Conservation (phyloP, 2,797 vertebrate genomes). For the Anabacerthia variegaticeps region DNA sequence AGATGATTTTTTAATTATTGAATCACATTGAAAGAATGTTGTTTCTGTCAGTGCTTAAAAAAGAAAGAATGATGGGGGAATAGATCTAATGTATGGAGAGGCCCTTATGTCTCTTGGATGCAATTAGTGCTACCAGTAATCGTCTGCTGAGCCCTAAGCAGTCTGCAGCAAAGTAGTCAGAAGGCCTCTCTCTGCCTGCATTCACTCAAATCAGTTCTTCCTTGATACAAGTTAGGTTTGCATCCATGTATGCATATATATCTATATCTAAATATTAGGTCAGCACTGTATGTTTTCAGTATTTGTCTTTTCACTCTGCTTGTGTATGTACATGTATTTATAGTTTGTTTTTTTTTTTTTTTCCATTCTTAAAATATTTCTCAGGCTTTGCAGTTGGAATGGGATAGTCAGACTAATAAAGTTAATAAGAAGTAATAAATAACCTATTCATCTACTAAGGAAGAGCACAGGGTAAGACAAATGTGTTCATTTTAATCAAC, state of each 20-base stretch:
- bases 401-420: background rate
- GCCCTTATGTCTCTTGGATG: background rate
- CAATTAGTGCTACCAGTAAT: background rate
- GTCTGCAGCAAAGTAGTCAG: background rate
- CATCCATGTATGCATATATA: background rate
- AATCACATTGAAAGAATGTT: background rate
- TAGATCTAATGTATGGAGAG: background rate
- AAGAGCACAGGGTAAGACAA: background rate
- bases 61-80: background rate
- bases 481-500: background rate
- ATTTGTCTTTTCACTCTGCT: background rate
- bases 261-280: background rate
- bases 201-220: background rate
- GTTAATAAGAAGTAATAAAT: background rate
- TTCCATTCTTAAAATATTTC: background rate
- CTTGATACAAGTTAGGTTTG: background rate
- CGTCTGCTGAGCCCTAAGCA: background rate
- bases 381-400: background rate
- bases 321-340: background rate
- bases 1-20: background rate
- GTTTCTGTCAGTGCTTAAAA: background rate
- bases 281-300: background rate
- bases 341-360: fast-evolving
- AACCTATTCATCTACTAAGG: background rate
- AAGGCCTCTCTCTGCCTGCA: background rate